Percentiles rank a stretch among this genome's conserved stretches.
These are phyloP conservation scores for Vulpes vulpes DNA, from an alignment of 2,113 vertebrate genomes.

Conservation along the genomic window DNA sequence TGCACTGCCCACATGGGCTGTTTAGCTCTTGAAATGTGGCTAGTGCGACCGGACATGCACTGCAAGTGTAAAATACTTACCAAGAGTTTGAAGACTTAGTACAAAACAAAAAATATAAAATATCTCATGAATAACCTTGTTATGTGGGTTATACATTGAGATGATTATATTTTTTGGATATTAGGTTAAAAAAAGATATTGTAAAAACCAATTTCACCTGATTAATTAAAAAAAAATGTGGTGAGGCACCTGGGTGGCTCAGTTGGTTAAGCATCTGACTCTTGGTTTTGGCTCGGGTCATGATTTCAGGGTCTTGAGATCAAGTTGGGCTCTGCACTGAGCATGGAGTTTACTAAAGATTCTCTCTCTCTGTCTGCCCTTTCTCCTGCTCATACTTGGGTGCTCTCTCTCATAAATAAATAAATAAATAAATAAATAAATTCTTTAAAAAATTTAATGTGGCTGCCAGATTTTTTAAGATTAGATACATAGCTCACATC, in stretches of 20 bases:
- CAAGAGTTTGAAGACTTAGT: background rate
- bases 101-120: background rate
- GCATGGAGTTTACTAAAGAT: accelerated
- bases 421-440: background rate
- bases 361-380: background rate
- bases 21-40: background rate
- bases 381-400: background rate
- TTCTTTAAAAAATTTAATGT: background rate
- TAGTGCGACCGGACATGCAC: background rate
- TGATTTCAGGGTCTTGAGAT: background rate
- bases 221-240: background rate
- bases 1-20: background rate
- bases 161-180: background rate
- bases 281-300: background rate
- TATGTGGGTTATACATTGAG: background rate
- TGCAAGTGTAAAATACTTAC: background rate
- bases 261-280: background rate
- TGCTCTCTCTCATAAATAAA: background rate
- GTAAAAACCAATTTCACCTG: background rate
- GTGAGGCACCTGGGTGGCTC: background rate
- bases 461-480: background rate
- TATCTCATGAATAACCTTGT: background rate
- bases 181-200: background rate
- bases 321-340: background rate
- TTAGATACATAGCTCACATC: background rate